Conservation (phyloP, 2,888 invertebrate genomes). For the Sesia apiformis region DNA sequence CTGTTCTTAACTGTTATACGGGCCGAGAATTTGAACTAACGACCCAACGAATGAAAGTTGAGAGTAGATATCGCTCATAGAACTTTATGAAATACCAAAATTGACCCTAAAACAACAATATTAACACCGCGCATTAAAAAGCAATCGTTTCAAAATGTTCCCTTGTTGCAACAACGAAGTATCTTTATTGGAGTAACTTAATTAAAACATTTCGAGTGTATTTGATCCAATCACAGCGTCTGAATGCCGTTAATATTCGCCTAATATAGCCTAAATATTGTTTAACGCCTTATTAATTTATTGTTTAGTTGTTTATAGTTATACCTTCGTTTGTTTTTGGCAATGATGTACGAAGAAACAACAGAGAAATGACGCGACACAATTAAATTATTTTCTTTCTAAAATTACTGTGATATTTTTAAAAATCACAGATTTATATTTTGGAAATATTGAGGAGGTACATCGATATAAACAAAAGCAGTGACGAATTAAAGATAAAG, state of each 20-base stretch:
- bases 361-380: no score
- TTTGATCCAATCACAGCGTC: not conserved
- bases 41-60: no score
- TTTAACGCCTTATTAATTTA: slow-evolving; percentile 5
- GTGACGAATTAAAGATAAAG: no score
- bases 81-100: not conserved
- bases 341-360: no score
- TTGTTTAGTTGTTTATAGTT: not conserved
- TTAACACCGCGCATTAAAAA: not conserved
- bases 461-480: no score
- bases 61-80: not conserved
- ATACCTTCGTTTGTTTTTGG: no score
- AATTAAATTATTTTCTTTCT: no score
- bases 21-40: no score
- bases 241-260: slow-evolving; percentile 4
- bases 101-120: not conserved
- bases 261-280: slow-evolving; percentile 3
- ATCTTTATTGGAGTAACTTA: slow-evolving; percentile 1
- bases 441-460: no score
- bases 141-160: not conserved
- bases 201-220: not conserved
- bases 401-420: no score
- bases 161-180: not conserved
- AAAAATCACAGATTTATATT: no score
- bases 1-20: no score